Evolutionary conservation across 2,888 invertebrate species (phyloP).

Genomic region (Phrixothrix hirtus): DNA sequence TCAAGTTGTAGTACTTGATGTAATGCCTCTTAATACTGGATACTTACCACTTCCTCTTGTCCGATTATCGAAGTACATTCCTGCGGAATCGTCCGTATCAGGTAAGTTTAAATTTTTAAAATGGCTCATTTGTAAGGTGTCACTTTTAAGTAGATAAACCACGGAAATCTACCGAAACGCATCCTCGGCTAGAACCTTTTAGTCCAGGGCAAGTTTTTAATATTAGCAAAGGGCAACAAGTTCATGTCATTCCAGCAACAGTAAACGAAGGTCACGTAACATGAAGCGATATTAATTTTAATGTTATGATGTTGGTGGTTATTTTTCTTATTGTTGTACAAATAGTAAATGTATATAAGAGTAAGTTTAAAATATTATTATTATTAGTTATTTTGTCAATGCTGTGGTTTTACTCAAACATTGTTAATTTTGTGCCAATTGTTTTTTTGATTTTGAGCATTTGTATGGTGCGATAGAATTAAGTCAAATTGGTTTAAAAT

Average conservation of each 20-base stretch:
- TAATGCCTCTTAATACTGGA: conserved; percentile 91
- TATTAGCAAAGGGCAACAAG: conserved; percentile 86
- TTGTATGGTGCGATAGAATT: conserved; percentile 7
- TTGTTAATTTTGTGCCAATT: conserved; percentile 20
- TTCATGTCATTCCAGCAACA: conserved; percentile 74
- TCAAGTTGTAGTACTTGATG: conserved; percentile 81
- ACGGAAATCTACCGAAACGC: conserved; percentile 60
- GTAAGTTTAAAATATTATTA: conserved; percentile 16
- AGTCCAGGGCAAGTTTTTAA: conserved; percentile 92
- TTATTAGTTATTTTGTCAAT: conserved; percentile 7
- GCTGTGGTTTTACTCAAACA: conserved; percentile 1
- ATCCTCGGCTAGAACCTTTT: conserved; percentile 85
- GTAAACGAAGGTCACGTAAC: conserved; percentile 17
- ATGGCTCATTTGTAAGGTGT: conserved; percentile 1
- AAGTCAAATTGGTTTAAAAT: conserved; percentile 7
- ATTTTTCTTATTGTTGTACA: conserved; percentile 9
- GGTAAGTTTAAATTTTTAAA: conserved; percentile 13
- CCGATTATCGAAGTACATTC: conserved; percentile 86
- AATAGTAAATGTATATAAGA: conserved; percentile 9
- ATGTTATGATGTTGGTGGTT: conserved; percentile 8
- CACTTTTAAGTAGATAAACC: conserved; percentile 51
- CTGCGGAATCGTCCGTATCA: conserved; percentile 61
- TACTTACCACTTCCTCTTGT: conserved; percentile 87
- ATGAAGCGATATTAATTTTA: conserved; percentile 9
- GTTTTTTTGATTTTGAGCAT: no score